Conservation (phyloP, 2,888 invertebrate genomes). For the Odontothrips loti region DNA sequence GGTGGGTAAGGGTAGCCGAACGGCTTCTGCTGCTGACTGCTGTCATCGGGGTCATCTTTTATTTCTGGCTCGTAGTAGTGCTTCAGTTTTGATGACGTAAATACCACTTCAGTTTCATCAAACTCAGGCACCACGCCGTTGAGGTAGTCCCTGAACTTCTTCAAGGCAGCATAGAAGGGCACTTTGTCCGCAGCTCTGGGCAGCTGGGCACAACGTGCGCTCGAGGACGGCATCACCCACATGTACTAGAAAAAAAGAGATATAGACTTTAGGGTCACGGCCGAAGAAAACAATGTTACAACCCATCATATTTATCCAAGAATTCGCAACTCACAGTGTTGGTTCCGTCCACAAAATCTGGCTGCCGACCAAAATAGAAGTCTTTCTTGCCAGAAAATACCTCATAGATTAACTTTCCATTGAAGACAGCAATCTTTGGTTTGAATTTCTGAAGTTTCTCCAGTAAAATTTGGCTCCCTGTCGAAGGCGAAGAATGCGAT, state of each 20-base stretch:
- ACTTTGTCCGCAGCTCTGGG: constrained; percentile 98
- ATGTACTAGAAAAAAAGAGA: constrained; percentile 66
- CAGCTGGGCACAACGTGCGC: constrained; percentile 92
- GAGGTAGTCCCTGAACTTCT: constrained; percentile 91
- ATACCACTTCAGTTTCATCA: constrained; percentile 83
- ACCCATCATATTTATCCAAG: constrained; percentile 29
- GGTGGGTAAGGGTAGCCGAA: background rate
- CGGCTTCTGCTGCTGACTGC: constrained; percentile 34
- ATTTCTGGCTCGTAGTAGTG: constrained; percentile 58
- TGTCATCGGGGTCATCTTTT: constrained; percentile 45
- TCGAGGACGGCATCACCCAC: constrained; percentile 99
- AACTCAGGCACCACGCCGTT: constrained; percentile 80
- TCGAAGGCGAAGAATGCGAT: constrained; percentile 38
- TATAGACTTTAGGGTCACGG: constrained; percentile 28
- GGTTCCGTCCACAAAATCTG: constrained; percentile 87
- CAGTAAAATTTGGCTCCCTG: constrained; percentile 73
- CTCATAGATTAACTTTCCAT: constrained; percentile 98
- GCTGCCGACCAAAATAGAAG: constrained; percentile 93
- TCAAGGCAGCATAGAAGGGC: constrained; percentile 92
- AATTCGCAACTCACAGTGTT: constrained; percentile 69
- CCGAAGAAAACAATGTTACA: constrained; percentile 8
- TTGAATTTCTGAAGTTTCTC: constrained; percentile 88
- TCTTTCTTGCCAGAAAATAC: constrained; percentile 96
- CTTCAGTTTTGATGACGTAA: constrained; percentile 67
- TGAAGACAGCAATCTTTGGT: constrained; percentile 95